Percentiles rank a stretch among this genome's conserved stretches.
phyloP scores from a whole-genome alignment of 92 coral and sea anemone genomes.

The Pocillopora meandrina region DNA sequence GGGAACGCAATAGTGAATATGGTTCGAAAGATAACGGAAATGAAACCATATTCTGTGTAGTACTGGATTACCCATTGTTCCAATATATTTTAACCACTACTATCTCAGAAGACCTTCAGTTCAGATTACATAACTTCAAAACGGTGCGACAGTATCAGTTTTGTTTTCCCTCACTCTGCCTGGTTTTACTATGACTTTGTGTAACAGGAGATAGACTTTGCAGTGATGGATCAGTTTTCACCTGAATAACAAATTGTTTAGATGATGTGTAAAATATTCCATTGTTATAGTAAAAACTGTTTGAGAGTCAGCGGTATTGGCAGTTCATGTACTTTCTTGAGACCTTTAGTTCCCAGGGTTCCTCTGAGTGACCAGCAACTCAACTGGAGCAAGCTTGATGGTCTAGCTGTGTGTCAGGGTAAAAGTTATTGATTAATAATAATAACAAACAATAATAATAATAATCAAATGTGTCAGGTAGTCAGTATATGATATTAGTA shows the following conservation, averaged over 20 bases:
- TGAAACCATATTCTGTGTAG: too few relatives aligned
- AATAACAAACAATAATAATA: neutral
- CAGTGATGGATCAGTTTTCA: neutral
- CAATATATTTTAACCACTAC: too few relatives aligned
- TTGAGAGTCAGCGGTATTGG: constrained; percentile 67
- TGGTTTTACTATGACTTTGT: too few relatives aligned
- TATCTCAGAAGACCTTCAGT: too few relatives aligned
- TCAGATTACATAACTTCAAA: too few relatives aligned
- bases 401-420: constrained; percentile 32
- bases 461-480: neutral
- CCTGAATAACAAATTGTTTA: too few relatives aligned
- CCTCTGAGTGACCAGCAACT: constrained; percentile 74
- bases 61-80: too few relatives aligned
- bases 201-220: neutral
- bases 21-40: too few relatives aligned
- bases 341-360: constrained; percentile 55
- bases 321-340: constrained; percentile 45
- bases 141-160: too few relatives aligned
- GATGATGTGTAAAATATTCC: neutral
- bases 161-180: too few relatives aligned
- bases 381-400: constrained; percentile 63
- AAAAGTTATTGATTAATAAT: neutral
- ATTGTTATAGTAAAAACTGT: constrained; percentile 36
- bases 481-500: too few relatives aligned
- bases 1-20: too few relatives aligned